Percentiles rank a stretch among this genome's conserved stretches.
Conservation (phyloP, 1,140 invertebrate genomes). For the Stegodyphus mimosarum region DNA sequence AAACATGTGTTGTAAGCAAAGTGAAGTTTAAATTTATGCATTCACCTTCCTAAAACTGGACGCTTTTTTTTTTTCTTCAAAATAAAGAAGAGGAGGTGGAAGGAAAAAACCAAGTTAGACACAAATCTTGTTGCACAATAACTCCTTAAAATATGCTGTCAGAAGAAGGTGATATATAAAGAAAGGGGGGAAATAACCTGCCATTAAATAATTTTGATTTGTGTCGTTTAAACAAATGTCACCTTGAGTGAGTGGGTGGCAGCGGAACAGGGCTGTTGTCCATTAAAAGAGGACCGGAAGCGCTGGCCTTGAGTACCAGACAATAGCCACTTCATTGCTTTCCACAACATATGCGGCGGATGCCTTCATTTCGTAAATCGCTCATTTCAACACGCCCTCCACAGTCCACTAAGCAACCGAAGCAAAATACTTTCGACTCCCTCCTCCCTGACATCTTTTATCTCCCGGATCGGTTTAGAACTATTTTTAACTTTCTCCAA, state of each 20-base stretch:
- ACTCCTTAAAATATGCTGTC: no score
- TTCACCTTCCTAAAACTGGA: no score
- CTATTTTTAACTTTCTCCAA: conserved; percentile 22
- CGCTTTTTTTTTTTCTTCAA: no score
- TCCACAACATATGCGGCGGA: not conserved
- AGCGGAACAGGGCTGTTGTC: not conserved
- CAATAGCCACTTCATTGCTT: conserved; percentile 4
- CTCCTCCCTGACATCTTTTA: conserved; percentile 15
- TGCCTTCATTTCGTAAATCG: conserved; percentile 4
- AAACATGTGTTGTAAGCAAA: no score
- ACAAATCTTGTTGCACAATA: no score
- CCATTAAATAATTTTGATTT: conserved; percentile 5
- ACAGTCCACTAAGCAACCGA: conserved; percentile 5
- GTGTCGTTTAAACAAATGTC: conserved; percentile 27
- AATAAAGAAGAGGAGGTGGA: no score
- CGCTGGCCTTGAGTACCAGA: conserved; percentile 12
- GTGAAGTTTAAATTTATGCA: no score
- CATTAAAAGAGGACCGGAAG: conserved; percentile 30
- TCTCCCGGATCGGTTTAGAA: conserved; percentile 8
- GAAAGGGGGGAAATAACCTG: no score
- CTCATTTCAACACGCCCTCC: not conserved
- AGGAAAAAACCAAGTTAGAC: no score
- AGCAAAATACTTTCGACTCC: not conserved
- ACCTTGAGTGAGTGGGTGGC: conserved; percentile 35
- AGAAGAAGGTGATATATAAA: no score